These are phyloP conservation scores for Oryzias curvinotus DNA, from an alignment of 2,113 vertebrate species.

Conservation along the genomic window DNA sequence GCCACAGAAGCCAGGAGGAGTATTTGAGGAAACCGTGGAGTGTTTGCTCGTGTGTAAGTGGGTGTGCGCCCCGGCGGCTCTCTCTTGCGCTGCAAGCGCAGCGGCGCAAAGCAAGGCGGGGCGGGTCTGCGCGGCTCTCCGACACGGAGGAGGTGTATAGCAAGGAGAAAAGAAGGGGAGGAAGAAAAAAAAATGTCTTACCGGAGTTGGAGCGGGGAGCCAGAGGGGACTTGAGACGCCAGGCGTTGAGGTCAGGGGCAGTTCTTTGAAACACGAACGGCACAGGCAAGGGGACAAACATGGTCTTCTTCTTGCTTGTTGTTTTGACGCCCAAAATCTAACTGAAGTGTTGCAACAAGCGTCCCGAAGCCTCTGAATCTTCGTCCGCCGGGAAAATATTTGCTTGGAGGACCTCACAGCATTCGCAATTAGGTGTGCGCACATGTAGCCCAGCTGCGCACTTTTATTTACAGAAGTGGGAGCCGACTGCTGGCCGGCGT, in stretches of 20 bases:
- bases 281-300: conserved; percentile 80
- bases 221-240: conserved; percentile 85
- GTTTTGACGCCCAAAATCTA: conserved; percentile 65
- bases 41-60: conserved; percentile 33
- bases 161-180: conserved; percentile 15
- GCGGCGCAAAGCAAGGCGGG: conserved; percentile 62
- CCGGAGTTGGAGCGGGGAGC: conserved; percentile 83
- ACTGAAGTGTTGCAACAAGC: conserved; percentile 46
- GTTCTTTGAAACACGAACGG: conserved; percentile 87
- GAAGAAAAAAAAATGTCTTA: conserved; percentile 65
- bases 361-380: conserved; percentile 59
- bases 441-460: conserved; percentile 62
- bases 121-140: conserved; percentile 54
- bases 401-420: conserved; percentile 63
- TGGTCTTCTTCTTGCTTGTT: conserved; percentile 73
- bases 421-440: conserved; percentile 60
- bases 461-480: conserved; percentile 65
- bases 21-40: conserved; percentile 32
- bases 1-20: conserved; percentile 25
- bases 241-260: conserved; percentile 83
- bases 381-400: conserved; percentile 53
- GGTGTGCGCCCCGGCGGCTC: conserved; percentile 36
- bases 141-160: conserved; percentile 52
- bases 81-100: conserved; percentile 41
- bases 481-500: conserved; percentile 42